Conservation (phyloP, 2,113 vertebrate genomes). For the Sylvietta virens region DNA sequence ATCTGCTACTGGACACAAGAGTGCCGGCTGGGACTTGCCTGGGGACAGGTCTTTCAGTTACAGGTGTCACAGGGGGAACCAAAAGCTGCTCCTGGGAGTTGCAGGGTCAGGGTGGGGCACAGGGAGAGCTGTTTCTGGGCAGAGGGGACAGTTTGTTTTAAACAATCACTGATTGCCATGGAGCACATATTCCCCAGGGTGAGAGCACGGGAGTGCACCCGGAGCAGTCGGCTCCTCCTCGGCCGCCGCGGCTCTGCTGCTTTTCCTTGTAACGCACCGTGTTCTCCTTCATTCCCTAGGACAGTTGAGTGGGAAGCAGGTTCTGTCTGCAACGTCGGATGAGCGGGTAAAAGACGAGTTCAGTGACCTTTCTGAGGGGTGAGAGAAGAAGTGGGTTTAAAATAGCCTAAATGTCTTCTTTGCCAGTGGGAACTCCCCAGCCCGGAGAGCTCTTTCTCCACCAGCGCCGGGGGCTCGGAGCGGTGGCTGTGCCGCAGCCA, state of each 20-base stretch:
- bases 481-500: fast-evolving
- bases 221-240: not conserved
- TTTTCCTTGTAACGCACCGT: conserved; percentile 17
- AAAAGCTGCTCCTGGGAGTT: not conserved
- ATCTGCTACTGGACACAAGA: not conserved
- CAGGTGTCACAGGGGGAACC: not conserved
- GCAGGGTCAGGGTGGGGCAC: not conserved
- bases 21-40: not conserved
- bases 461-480: fast-evolving
- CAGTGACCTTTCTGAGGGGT: conserved; percentile 93
- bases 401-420: conserved; percentile 66
- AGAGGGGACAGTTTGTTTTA: not conserved
- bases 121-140: not conserved
- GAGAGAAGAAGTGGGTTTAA: conserved; percentile 81
- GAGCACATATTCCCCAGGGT: not conserved
- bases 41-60: not conserved
- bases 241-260: not conserved
- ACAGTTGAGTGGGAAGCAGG: conserved; percentile 69
- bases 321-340: conserved; percentile 68
- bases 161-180: fast-evolving
- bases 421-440: conserved; percentile 8
- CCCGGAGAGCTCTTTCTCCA: not conserved
- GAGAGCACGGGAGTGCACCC: fast-evolving
- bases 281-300: conserved; percentile 68
- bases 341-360: conserved; percentile 82